Conservation (phyloP, 2,113 vertebrate species). For the Martes martes region DNA sequence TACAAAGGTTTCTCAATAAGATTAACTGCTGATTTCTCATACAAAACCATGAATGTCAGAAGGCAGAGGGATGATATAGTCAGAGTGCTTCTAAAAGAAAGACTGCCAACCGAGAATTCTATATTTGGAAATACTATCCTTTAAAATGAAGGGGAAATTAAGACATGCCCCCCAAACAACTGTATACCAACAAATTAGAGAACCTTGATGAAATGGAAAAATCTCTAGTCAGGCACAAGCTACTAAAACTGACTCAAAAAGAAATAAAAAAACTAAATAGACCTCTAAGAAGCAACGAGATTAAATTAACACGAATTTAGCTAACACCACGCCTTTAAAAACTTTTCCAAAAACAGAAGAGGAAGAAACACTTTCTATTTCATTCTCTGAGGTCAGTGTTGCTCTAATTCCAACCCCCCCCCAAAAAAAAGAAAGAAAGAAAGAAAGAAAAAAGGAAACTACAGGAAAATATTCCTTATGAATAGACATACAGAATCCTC, state of each 20-base stretch:
- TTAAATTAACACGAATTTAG: neutral
- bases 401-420: neutral
- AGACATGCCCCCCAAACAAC: neutral
- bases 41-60: neutral
- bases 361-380: neutral
- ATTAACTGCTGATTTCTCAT: neutral
- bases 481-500: neutral
- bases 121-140: neutral
- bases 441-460: neutral
- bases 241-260: neutral
- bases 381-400: neutral
- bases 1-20: neutral
- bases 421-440: neutral
- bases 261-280: neutral
- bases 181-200: neutral
- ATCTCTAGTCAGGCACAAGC: neutral
- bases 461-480: neutral
- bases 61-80: neutral
- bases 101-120: neutral
- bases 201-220: neutral
- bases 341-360: neutral
- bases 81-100: neutral
- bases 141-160: neutral
- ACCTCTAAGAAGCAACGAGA: neutral
- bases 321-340: neutral